Base-by-base conservation (phyloP, 2,888 invertebrate genomes). In the Erebia aethiops region DNA sequence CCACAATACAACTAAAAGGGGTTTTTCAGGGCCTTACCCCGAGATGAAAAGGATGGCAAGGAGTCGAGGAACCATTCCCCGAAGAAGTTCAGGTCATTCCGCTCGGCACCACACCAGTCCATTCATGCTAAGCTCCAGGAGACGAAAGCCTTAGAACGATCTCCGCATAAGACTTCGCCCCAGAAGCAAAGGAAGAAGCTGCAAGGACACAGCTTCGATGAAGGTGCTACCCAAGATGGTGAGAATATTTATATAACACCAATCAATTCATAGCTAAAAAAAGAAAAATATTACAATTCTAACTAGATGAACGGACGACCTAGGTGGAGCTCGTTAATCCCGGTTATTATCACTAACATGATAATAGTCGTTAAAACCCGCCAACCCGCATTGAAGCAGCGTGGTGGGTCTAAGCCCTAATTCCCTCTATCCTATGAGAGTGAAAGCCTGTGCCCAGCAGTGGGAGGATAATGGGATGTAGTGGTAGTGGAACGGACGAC, bases 11-110 rank as follows among this genome's bases (percentile, higher is more conserved):
- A 49, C 9, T n/a, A 41, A 57, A 46, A 2, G 49, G 61, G 43
- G 61, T 16, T 35, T 76, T 77, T 56, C 88, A 97, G 97, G 93
- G 96, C 96, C 67, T 95, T 97, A 76, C 96, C 97, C 73, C 96
- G 97, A 82, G 97, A 97, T 84, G 97, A 97, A 84, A 97, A 97
- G 84, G 97, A 97, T 77, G 96, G 97, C 80, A 97, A 97, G 88
- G 97, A 96, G 82, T 96, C 96, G 77, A 97, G 97, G 89, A 95
- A 95, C 54, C 88, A 87, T 72, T 96, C 96, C 54, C 96, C 97
- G 64, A 95, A 96, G 83, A 95, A 96, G 86, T 94, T 94, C 82
- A 89, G 92, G 46, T 93, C 93, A 26, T 95, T 94, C 94, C 93
- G 92, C 82, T 95, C 87, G 77, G 95, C 93, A 76, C 95, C 91